Evolutionary conservation across 2,113 vertebrate genomes (phyloP).

Genomic region (Microtus oregoni): DNA sequence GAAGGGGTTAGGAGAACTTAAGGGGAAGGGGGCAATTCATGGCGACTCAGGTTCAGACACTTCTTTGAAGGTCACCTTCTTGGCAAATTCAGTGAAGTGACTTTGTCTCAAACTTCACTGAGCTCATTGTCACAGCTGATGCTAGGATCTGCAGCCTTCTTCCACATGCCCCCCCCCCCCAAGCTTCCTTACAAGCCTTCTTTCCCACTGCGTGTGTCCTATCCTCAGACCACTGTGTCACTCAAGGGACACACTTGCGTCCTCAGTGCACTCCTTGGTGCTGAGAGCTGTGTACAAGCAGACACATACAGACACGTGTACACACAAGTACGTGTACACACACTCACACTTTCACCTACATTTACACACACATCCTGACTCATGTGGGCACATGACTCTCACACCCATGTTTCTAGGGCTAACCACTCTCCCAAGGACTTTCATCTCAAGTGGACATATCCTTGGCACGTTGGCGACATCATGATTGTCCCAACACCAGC

Average conservation of each 20-base stretch:
- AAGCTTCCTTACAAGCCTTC: neutral
- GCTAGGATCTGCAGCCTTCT: too few relatives aligned
- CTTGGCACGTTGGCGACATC: neutral
- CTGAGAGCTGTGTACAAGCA: neutral
- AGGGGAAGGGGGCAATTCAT: neutral
- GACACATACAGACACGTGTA: neutral
- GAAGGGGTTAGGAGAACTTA: neutral
- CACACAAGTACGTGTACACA: neutral
- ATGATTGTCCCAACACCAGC: too few relatives aligned
- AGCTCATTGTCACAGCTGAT: neutral
- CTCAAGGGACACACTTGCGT: neutral
- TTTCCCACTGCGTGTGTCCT: neutral
- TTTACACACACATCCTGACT: too few relatives aligned
- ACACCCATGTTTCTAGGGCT: neutral
- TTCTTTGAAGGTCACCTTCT: conserved; percentile 6
- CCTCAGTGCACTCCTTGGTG: neutral
- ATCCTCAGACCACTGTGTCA: neutral
- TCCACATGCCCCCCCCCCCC: neutral
- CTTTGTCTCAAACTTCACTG: neutral
- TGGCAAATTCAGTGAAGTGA: neutral
- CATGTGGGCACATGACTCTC: neutral
- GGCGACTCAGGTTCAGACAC: neutral
- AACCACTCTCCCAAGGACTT: neutral
- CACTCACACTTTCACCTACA: neutral
- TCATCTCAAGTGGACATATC: neutral